These are phyloP conservation scores for Hydrozoanthus gracilis DNA, from an alignment of 92 coral and sea anemone species.

Conservation along the genomic window DNA sequence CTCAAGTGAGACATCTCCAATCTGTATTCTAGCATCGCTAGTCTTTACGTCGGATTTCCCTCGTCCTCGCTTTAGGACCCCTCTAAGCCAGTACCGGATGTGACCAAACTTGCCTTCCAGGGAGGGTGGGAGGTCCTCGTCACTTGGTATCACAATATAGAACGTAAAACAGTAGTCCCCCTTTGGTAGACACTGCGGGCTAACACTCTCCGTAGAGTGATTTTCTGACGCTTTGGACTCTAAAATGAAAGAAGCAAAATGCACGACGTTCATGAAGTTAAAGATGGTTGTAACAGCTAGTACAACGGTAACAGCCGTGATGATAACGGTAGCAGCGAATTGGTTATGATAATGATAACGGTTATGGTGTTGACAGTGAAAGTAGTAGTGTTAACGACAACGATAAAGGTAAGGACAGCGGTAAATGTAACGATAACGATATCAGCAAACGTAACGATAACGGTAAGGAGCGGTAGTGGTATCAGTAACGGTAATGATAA, in stretches of 20 bases:
- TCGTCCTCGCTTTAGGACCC: slow-evolving; percentile 65
- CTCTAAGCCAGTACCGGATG: slow-evolving; percentile 75
- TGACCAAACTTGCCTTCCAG: slow-evolving; percentile 72
- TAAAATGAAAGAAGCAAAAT: not conserved
- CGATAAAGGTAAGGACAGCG: too few species aligned
- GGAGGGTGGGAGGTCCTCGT: slow-evolving; percentile 76
- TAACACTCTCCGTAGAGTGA: not conserved
- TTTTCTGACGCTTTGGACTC: not conserved
- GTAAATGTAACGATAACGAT: too few species aligned
- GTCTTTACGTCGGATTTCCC: slow-evolving; percentile 70
- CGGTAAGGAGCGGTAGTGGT: too few species aligned
- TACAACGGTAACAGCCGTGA: too few species aligned
- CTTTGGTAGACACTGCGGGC: not conserved
- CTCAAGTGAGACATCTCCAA: slow-evolving; percentile 66
- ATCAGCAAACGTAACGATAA: too few species aligned
- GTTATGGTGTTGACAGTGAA: too few species aligned
- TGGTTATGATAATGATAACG: too few species aligned
- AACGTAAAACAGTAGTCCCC: slow-evolving; percentile 67
- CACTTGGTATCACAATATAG: slow-evolving; percentile 67
- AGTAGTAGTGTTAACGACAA: too few species aligned
- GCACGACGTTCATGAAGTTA: too few species aligned
- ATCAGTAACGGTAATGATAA: too few species aligned
- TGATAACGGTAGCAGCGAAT: too few species aligned
- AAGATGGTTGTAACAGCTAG: not conserved
- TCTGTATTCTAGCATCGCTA: slow-evolving; percentile 43